phyloP scores from a whole-genome alignment of 2,888 invertebrate genomes.

The Latrodectus elegans region DNA sequence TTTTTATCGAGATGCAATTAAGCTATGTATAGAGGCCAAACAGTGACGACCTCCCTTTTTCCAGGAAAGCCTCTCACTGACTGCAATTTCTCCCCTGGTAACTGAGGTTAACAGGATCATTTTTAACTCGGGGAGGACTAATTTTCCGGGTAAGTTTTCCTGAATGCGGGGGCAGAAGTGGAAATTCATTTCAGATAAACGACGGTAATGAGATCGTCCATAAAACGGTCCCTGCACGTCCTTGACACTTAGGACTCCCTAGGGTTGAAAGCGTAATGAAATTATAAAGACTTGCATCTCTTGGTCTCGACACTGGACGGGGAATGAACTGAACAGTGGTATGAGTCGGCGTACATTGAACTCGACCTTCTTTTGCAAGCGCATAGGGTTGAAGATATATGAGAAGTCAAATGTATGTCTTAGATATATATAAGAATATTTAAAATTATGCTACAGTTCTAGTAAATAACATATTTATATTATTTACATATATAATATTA shows the following conservation, averaged over 20 bases:
- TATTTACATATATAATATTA: too few relatives aligned
- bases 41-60: conserved; percentile 14
- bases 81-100: background rate
- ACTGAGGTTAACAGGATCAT: conserved; percentile 14
- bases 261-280: conserved; percentile 46
- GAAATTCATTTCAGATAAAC: conserved; percentile 54
- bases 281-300: conserved; percentile 30
- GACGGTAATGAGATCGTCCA: conserved; percentile 34
- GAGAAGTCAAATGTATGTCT: too few relatives aligned
- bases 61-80: conserved; percentile 6
- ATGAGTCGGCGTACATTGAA: background rate
- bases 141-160: conserved; percentile 13
- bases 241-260: conserved; percentile 41
- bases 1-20: conserved; percentile 23
- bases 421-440: too few relatives aligned
- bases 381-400: too few relatives aligned
- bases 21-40: conserved; percentile 2
- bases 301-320: background rate
- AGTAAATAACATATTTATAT: too few relatives aligned
- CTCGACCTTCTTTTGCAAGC: too few relatives aligned
- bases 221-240: conserved; percentile 31
- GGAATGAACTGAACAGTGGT: background rate
- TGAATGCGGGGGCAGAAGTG: conserved; percentile 12
- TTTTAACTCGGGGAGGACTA: conserved; percentile 16
- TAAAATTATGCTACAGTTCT: too few relatives aligned